phyloP scores from a whole-genome alignment of 2,797 vertebrate genomes.

The Chelon auratus region DNA sequence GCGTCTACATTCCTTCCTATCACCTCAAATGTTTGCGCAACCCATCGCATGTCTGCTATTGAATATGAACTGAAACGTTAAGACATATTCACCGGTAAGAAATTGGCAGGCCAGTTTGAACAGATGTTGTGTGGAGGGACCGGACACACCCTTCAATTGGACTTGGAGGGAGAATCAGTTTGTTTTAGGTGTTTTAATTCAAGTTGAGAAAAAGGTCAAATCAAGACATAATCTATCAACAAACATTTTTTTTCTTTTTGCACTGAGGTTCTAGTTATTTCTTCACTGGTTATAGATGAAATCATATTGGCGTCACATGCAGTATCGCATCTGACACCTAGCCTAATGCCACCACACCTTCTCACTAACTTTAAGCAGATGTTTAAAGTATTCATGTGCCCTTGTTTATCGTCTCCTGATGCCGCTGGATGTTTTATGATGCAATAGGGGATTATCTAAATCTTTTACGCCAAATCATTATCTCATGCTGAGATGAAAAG shows the following conservation, averaged over 20 bases:
- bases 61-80: conserved; percentile 16
- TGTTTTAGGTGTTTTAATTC: background rate
- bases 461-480: background rate
- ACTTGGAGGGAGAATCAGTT: background rate
- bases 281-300: background rate
- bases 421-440: background rate
- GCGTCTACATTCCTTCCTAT: conserved; percentile 5
- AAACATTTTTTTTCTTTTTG: background rate
- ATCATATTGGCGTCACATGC: background rate
- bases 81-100: conserved; percentile 14
- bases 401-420: conserved; percentile 1
- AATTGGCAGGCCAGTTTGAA: conserved; percentile 4
- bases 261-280: background rate
- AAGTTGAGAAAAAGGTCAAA: background rate
- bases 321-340: background rate
- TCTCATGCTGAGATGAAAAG: background rate
- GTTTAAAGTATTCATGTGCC: background rate
- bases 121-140: conserved; percentile 13
- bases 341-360: too few species aligned
- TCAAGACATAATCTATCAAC: background rate
- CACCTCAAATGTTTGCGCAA: conserved; percentile 1
- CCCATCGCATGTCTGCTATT: background rate
- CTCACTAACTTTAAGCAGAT: too few species aligned
- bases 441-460: background rate
- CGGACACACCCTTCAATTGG: conserved; percentile 17